These are phyloP conservation scores for Leptoclinus maculatus DNA, from an alignment of 2,797 vertebrate genomes.

Conservation along the genomic window DNA sequence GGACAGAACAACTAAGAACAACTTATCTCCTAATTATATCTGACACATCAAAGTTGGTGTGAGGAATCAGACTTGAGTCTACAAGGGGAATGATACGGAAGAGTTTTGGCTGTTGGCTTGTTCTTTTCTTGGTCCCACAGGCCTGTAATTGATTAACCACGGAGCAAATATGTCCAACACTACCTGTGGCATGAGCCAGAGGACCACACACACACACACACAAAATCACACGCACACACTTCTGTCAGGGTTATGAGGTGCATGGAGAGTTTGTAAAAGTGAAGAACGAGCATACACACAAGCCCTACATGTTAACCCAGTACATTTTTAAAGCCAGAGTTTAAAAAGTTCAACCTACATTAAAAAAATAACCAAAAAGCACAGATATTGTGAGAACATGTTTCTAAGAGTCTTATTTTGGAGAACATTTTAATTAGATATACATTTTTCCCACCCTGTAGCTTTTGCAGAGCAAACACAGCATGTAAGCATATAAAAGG, in stretches of 20 bases:
- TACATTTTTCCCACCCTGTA: background rate
- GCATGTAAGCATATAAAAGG: background rate
- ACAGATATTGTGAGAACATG: background rate
- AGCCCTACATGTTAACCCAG: conserved; percentile 13
- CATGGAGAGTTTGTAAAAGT: conserved; percentile 55
- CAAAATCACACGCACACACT: conserved; percentile 40
- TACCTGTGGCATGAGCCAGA: conserved; percentile 73
- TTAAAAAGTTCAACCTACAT: background rate
- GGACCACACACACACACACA: conserved; percentile 30
- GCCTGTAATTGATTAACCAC: conserved; percentile 83
- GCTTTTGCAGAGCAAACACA: background rate
- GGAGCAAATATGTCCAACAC: conserved; percentile 79
- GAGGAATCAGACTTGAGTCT: conserved; percentile 35
- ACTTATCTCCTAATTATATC: conserved; percentile 32
- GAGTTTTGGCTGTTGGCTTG: conserved; percentile 58
- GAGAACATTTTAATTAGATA: background rate
- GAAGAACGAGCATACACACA: conserved; percentile 40
- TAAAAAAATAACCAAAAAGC: no score
- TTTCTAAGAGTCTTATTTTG: background rate
- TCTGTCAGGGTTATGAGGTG: conserved; percentile 69
- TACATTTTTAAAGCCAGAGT: conserved; percentile 1
- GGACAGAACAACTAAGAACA: no score
- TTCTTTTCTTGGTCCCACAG: conserved; percentile 59
- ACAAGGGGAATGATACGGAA: conserved; percentile 32
- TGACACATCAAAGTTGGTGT: conserved; percentile 30